Evolutionary conservation across 2,888 invertebrate genomes (phyloP), one percentile per base, ranked within the genome.

Genomic region (Drosophila paramelanica): DNA sequence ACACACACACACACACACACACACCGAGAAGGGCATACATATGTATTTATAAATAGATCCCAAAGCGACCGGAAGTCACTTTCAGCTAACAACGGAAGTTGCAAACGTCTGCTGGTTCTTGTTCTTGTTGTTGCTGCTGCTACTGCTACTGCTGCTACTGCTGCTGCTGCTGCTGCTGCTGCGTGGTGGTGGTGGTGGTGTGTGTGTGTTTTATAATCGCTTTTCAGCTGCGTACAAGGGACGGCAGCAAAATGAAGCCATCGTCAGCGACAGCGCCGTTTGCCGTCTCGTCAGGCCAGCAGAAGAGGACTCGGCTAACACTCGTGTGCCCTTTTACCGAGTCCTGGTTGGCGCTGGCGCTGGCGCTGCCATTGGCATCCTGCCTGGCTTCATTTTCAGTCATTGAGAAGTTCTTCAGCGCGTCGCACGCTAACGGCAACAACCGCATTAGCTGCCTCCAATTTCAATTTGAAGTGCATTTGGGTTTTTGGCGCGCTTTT

Each of bases 1-100:
- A 45, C 39, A 27, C 53, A 55, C 13, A 5, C 49, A 50, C 36
- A 50, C 31, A 49, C 27, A 57, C 8, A 31, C 31, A 56, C 38
- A 47, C 3, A 7, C 7, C 0, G 38, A 46, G 17, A 3, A 1
- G 25, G 52, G 17, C 31, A 53, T 23, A 56, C 27, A 27, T 38
- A 55, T 57, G 36, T 61, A 55, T 52, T 39, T 61, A 50, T 47
- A 67, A 61, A 61, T 62, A 73, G 64, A 81, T 77, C 67, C 74
- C 60, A 65, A 41, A 77, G 81, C 73, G 71, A 64, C 70, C 84
- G 83, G 83, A 84, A 88, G 81, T 81, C 60, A 70, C 67, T 76
- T 75, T 76, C 65, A 76, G 81, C 75, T 76, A 73, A 79, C 73
- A 81, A 73, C 83, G 89, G 83, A 86, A 80, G 84, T 70, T 77